Percentiles rank a stretch among this genome's conserved stretches.
phyloP scores from a whole-genome alignment of 2,113 vertebrate species.

The Epinephelus cyanopodus region DNA sequence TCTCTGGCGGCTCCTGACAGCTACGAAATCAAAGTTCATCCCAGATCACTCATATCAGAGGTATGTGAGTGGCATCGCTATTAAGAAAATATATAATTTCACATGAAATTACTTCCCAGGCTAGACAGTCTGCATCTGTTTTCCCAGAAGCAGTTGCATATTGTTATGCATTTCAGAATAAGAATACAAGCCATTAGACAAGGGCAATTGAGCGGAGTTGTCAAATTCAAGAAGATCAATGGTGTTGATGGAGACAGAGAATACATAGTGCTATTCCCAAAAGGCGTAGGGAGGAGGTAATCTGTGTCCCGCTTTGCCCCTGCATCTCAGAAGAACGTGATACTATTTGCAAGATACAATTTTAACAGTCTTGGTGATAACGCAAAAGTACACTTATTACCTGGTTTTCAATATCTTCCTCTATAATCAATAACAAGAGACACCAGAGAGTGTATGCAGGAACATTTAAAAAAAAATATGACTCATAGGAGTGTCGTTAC shows the following conservation, averaged over 20 bases:
- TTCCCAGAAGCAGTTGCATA: conserved; percentile 39
- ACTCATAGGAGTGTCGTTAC: not conserved
- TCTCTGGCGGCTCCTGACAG: conserved; percentile 36
- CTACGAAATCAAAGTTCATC: conserved; percentile 58
- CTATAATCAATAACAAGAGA: conserved; percentile 41
- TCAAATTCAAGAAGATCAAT: conserved; percentile 73
- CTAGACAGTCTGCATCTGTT: conserved; percentile 45
- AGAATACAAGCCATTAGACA: conserved; percentile 68
- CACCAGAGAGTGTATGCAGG: not conserved
- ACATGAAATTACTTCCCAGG: conserved; percentile 51
- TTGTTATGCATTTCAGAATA: conserved; percentile 63
- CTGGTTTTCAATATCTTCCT: conserved; percentile 6
- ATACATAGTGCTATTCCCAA: conserved; percentile 36
- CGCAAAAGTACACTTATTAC: conserved; percentile 19
- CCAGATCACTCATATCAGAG: conserved; percentile 27
- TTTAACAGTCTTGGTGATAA: conserved; percentile 22
- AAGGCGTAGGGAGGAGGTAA: conserved; percentile 41
- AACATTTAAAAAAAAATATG: conserved; percentile 9
- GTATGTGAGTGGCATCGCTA: conserved; percentile 28
- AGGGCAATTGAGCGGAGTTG: conserved; percentile 69
- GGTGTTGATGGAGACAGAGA: conserved; percentile 45
- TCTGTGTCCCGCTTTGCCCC: conserved; percentile 40
- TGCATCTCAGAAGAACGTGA: conserved; percentile 3
- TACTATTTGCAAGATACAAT: conserved; percentile 24
- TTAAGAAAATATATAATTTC: conserved; percentile 54